These are phyloP conservation scores for Oxycera nigricornis DNA, from an alignment of 2,888 invertebrate genomes.

Conservation along the genomic window DNA sequence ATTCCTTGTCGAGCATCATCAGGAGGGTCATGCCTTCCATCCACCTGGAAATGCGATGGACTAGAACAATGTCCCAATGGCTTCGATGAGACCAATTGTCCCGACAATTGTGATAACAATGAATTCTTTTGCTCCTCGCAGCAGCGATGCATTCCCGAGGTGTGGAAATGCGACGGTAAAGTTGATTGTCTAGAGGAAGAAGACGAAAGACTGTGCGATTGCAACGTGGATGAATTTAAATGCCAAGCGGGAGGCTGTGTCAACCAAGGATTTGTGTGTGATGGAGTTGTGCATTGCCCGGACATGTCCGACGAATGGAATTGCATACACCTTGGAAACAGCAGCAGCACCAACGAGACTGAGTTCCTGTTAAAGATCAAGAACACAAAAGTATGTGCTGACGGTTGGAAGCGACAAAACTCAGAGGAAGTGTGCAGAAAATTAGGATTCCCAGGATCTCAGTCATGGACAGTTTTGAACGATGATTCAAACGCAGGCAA, in stretches of 20 bases:
- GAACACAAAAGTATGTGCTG: slow-evolving; percentile 62
- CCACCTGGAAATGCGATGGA: slow-evolving; percentile 68
- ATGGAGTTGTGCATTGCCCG: slow-evolving; percentile 68
- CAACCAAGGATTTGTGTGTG: slow-evolving; percentile 63
- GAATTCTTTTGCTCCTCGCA: slow-evolving; percentile 67
- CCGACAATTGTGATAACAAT: slow-evolving; percentile 63
- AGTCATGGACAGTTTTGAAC: slow-evolving; percentile 49
- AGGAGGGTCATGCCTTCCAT: slow-evolving; percentile 65
- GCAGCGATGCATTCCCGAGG: slow-evolving; percentile 67
- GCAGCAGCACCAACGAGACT: slow-evolving; percentile 44
- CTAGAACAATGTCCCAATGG: slow-evolving; percentile 66
- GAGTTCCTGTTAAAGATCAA: slow-evolving; percentile 47
- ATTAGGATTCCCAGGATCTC: slow-evolving; percentile 65
- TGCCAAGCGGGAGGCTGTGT: slow-evolving; percentile 69
- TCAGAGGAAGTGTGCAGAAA: slow-evolving; percentile 66
- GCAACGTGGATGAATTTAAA: slow-evolving; percentile 65
- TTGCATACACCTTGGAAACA: slow-evolving; percentile 58
- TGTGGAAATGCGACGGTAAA: slow-evolving; percentile 68
- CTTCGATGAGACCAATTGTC: slow-evolving; percentile 66
- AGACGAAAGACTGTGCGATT: slow-evolving; percentile 68
- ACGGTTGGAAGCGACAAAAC: slow-evolving; percentile 65
- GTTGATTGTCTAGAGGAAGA: slow-evolving; percentile 66
- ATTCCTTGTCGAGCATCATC: slow-evolving; percentile 62
- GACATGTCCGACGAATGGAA: slow-evolving; percentile 71
- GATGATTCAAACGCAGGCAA: neutral